These are phyloP conservation scores for Rhinoraja longicauda DNA, from an alignment of 2,797 vertebrate genomes.

Conservation along the genomic window DNA sequence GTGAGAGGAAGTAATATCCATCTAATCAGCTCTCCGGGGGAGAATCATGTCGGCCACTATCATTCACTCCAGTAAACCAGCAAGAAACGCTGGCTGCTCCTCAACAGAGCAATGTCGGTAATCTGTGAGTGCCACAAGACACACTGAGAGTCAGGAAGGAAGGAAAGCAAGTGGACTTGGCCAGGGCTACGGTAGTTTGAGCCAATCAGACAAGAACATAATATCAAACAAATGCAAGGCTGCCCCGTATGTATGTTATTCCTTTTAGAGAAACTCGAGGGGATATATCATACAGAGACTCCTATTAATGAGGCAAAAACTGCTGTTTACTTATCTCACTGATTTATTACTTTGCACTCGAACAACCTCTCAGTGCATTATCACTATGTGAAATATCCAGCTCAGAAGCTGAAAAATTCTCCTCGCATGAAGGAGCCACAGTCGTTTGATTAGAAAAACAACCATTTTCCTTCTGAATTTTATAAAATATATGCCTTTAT, in stretches of 20 bases:
- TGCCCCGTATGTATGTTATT: conserved; percentile 38
- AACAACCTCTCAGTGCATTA: conserved; percentile 8
- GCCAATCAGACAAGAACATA: conserved; percentile 56
- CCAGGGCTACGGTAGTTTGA: conserved; percentile 48
- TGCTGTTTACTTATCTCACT: conserved; percentile 31
- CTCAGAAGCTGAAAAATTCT: neutral
- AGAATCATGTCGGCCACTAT: conserved; percentile 10
- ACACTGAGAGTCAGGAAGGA: conserved; percentile 62
- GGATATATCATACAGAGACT: conserved; percentile 18
- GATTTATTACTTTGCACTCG: conserved; percentile 16
- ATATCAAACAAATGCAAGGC: conserved; percentile 54
- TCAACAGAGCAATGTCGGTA: conserved; percentile 66
- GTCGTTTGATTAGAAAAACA: neutral
- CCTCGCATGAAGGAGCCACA: neutral
- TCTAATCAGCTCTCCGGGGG: conserved; percentile 32
- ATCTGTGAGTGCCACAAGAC: conserved; percentile 68
- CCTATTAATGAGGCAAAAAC: conserved; percentile 35
- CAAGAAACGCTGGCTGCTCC: conserved; percentile 69
- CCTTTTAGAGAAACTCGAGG: conserved; percentile 28
- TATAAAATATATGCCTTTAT: neutral
- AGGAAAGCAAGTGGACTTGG: conserved; percentile 49
- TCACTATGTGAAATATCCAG: neutral
- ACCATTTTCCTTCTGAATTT: neutral
- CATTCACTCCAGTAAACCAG: conserved; percentile 53
- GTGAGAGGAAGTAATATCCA: conserved; percentile 34